Evolutionary conservation across 2,797 vertebrate species (phyloP), one percentile per base, ranked within the genome.

Genomic region (Hoplostethus atlanticus): DNA sequence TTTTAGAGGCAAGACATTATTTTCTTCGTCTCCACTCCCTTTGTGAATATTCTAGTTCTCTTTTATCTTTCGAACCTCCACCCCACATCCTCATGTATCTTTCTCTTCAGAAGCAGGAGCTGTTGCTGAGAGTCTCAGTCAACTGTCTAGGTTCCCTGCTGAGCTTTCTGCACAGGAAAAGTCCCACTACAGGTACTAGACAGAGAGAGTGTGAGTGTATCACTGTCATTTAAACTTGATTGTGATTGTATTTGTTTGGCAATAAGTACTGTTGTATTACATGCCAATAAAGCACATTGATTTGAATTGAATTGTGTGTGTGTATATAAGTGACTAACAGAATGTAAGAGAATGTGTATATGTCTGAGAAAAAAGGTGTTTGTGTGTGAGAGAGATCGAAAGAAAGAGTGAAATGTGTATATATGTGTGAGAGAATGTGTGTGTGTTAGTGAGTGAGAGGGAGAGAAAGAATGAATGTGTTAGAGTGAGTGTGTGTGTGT

Each of bases 71-170:
- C 21, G 1, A 21, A 21, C 21, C 21, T 21, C 21, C 21, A 21
- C 21, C 21, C 21, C 21, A 21, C 52, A 28, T 8, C 16, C 21
- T 0, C 15, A 5, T 44, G 28, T 72, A 2, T 83, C 46, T 52
- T 64, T 71, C 67, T 77, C 65, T 61, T 51, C 90, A 99, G 98
- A 98, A 96, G 76, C 95, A 98, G 28, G 91, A 96, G 63, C 69
- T 96, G 61, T 76, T 99, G 77, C 93, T 97, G 58, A 94, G 91
- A 76, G 93, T 93, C 0, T 94, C 96, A 51, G 91, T 96, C 76
- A 94, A 94, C 85, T 98, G 96, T 85, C 87, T 98, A 58, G 93
- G 94, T 80, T 95, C 96, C 77, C 90, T 99, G 84, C 82, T 97
- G 80, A 89, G 92, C 75, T 98, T 97, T 81, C 88, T 98, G 42